Evolutionary conservation across 2,797 vertebrate genomes (phyloP).

Genomic region (Emys orbicularis): DNA sequence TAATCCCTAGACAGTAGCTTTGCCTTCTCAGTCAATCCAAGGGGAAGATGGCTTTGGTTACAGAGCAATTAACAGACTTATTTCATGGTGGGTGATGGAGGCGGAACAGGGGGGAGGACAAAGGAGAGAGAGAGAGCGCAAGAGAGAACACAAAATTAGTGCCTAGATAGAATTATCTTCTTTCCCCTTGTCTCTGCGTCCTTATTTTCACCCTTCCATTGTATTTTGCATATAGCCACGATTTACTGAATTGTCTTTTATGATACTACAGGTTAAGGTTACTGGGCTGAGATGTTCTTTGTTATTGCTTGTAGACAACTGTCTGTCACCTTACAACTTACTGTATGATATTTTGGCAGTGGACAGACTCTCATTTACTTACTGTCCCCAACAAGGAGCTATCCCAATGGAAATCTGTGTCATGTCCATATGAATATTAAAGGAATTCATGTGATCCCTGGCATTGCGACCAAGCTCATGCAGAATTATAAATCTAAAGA

Average conservation of each 20-base stretch:
- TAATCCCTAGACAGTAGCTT: slow-evolving; percentile 64
- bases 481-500: background rate
- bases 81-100: slow-evolving; percentile 72
- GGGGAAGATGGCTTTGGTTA: slow-evolving; percentile 71
- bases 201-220: background rate
- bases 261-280: background rate
- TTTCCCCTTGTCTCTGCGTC: background rate
- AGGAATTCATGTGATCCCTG: background rate
- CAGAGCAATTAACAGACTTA: slow-evolving; percentile 77
- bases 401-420: background rate
- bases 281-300: background rate
- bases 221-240: background rate
- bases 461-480: background rate
- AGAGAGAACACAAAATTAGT: slow-evolving; percentile 13
- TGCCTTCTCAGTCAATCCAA: slow-evolving; percentile 75
- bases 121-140: background rate
- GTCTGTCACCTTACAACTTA: background rate
- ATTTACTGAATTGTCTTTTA: background rate
- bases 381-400: background rate
- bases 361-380: background rate
- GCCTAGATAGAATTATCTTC: background rate
- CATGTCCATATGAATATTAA: background rate
- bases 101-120: slow-evolving; percentile 29
- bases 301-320: background rate
- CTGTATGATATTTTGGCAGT: background rate